A percentile compares a stretch with the other conserved stretches of the same genome.
Conservation (phyloP, 2,797 vertebrate genomes). For the Danio kyathit region DNA sequence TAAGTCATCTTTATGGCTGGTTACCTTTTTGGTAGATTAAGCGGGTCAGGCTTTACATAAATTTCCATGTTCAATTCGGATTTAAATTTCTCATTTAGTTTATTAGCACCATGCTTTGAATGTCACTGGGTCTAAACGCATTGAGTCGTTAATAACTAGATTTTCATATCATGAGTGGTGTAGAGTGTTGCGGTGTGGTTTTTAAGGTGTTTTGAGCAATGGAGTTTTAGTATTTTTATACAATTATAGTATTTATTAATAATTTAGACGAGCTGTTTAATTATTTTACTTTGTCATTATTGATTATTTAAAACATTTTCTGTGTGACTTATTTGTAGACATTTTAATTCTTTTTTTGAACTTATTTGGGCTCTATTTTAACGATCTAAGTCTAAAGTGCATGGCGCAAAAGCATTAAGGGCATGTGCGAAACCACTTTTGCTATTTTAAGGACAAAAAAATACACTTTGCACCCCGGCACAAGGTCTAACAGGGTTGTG, state of each 20-base stretch:
- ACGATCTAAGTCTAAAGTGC: no score
- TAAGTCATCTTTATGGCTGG: conserved; percentile 42
- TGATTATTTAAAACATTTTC: no score
- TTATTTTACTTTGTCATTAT: neutral
- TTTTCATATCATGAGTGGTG: conserved; percentile 12
- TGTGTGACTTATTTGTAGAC: no score
- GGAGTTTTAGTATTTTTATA: neutral
- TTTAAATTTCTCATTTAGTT: conserved; percentile 30
- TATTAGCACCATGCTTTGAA: conserved; percentile 26
- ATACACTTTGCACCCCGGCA: no score
- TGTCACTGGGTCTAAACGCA: conserved; percentile 20
- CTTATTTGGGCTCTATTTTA: no score
- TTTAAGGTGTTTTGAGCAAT: neutral
- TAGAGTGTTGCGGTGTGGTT: neutral
- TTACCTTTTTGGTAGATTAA: conserved; percentile 32
- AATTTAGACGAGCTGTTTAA: neutral
- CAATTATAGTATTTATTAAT: neutral
- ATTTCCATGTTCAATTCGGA: conserved; percentile 33
- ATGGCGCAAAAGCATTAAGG: no score
- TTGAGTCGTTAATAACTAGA: conserved; percentile 27
- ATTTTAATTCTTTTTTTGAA: no score
- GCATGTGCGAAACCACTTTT: no score
- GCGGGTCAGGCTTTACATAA: conserved; percentile 16
- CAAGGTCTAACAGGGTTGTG: no score
- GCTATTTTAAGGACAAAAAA: no score